phyloP scores from a whole-genome alignment of 2,888 invertebrate species.

The Drosophila subsilvestris region DNA sequence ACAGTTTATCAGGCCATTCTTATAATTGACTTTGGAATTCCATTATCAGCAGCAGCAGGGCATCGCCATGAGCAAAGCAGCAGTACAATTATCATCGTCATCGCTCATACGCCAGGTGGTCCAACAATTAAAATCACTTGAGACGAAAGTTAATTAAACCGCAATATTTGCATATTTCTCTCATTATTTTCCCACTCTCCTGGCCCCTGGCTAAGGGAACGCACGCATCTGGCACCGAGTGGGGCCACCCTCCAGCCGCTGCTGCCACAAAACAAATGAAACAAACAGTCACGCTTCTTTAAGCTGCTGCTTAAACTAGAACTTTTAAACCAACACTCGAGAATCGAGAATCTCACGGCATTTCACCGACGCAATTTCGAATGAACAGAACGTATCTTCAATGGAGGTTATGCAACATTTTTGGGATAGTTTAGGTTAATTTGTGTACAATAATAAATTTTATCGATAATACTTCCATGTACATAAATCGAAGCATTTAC shows the following conservation, averaged over 20 bases:
- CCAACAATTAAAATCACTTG: slow-evolving; percentile 64
- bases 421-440: no score
- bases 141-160: slow-evolving; percentile 73
- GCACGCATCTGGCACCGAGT: slow-evolving; percentile 47
- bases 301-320: slow-evolving; percentile 1
- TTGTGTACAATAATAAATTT: no score
- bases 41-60: slow-evolving; percentile 3
- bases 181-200: slow-evolving; percentile 27
- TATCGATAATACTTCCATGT: no score
- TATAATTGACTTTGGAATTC: slow-evolving; percentile 51
- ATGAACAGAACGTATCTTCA: not conserved
- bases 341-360: no score
- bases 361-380: not conserved
- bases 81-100: slow-evolving; percentile 9
- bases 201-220: slow-evolving; percentile 13
- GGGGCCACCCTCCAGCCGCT: not conserved
- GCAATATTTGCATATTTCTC: slow-evolving; percentile 76
- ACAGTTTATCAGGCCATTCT: slow-evolving; percentile 41
- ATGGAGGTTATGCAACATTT: no score
- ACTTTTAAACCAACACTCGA: not conserved
- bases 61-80: not conserved
- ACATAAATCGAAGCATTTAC: no score
- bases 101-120: slow-evolving; percentile 63
- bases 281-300: slow-evolving; percentile 44
- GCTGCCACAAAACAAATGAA: slow-evolving; percentile 6